Conservation (phyloP, 2,888 invertebrate species). For the Malachius bipustulatus region DNA sequence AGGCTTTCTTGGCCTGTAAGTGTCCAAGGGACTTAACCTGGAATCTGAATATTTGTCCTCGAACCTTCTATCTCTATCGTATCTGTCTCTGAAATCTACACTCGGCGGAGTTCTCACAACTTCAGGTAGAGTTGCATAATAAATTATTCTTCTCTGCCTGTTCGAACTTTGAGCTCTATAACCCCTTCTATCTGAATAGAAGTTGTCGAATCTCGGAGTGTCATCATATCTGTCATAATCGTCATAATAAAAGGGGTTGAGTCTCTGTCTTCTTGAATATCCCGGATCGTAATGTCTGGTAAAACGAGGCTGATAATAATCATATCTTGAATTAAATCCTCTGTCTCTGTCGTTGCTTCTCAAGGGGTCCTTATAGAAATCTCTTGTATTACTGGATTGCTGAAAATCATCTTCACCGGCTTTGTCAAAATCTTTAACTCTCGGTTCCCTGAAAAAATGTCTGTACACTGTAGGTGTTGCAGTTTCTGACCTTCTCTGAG, state of each 20-base stretch:
- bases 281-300: constrained; percentile 14
- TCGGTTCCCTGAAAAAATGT: constrained; percentile 23
- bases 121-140: constrained; percentile 59
- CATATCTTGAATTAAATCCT: background rate
- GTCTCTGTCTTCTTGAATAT: no score
- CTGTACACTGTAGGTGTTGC: constrained; percentile 24
- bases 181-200: constrained; percentile 3
- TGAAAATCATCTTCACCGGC: constrained; percentile 12
- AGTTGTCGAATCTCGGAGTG: constrained; percentile 6
- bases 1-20: constrained; percentile 21
- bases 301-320: constrained; percentile 18
- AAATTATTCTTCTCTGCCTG: constrained; percentile 52
- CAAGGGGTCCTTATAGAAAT: constrained; percentile 18
- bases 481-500: constrained; percentile 39
- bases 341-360: background rate
- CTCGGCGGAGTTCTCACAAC: constrained; percentile 50
- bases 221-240: constrained; percentile 5
- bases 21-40: constrained; percentile 12
- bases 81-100: constrained; percentile 44
- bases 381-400: constrained; percentile 15
- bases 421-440: constrained; percentile 20
- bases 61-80: constrained; percentile 22
- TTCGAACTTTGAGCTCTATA: no score
- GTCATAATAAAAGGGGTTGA: no score
- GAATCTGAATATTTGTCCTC: constrained; percentile 10